Conservation (phyloP, 2,797 vertebrate genomes). For the Enteromius argenteus region DNA sequence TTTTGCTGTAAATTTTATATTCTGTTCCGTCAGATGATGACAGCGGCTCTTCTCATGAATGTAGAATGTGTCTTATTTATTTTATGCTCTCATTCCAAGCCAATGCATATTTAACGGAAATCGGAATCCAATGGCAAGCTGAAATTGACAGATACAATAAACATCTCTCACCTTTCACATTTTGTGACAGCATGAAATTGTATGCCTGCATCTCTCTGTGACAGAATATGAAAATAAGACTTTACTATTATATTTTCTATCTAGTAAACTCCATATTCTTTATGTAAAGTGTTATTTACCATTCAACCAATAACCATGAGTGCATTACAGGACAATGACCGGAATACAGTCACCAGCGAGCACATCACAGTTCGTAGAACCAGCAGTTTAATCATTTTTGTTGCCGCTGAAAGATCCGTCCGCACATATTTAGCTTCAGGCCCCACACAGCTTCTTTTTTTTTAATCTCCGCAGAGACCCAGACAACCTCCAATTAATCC, state of each 20-base stretch:
- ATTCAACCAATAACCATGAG: slow-evolving; percentile 22
- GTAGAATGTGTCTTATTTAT: slow-evolving; percentile 41
- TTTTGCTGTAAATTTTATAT: slow-evolving; percentile 32
- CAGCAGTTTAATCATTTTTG: background rate
- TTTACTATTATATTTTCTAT: slow-evolving; percentile 18
- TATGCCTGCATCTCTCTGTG: slow-evolving; percentile 25
- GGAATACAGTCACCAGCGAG: background rate
- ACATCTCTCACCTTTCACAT: slow-evolving; percentile 42
- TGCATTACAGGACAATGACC: slow-evolving; percentile 13
- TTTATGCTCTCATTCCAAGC: slow-evolving; percentile 35
- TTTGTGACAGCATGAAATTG: slow-evolving; percentile 47
- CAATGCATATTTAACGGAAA: slow-evolving; percentile 49
- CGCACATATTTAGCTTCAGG: background rate
- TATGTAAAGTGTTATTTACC: slow-evolving; percentile 29
- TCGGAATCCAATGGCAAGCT: slow-evolving; percentile 31
- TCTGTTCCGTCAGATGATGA: slow-evolving; percentile 27
- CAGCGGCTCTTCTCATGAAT: slow-evolving; percentile 31
- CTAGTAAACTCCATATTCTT: slow-evolving; percentile 13
- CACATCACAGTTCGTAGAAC: background rate
- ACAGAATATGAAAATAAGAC: slow-evolving; percentile 23
- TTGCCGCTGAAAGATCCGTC: background rate
- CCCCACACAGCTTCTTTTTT: slow-evolving; percentile 5
- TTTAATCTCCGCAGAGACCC: slow-evolving; percentile 27
- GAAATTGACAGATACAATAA: slow-evolving; percentile 52
- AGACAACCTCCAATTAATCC: slow-evolving; percentile 47